A percentile compares a stretch with the other conserved stretches of the same genome.
phyloP scores from a whole-genome alignment of 2,113 vertebrate species.

The Dasyornis broadbenti region DNA sequence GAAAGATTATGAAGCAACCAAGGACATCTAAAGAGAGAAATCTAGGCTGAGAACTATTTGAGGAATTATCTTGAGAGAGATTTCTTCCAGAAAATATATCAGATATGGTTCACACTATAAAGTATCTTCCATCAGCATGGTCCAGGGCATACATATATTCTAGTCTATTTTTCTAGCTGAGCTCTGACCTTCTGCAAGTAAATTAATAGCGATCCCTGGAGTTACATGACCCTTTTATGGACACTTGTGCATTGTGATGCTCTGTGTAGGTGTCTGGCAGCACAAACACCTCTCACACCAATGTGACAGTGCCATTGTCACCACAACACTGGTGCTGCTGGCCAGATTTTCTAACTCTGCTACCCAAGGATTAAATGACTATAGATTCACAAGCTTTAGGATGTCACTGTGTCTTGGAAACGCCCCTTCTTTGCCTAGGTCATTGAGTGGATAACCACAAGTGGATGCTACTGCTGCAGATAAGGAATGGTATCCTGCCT shows the following conservation, averaged over 20 bases:
- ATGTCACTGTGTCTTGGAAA: background rate
- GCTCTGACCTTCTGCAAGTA: background rate
- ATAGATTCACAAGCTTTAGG: background rate
- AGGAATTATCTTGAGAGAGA: slow-evolving; percentile 14
- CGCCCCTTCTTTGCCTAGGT: background rate
- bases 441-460: background rate
- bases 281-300: background rate
- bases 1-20: slow-evolving; percentile 30
- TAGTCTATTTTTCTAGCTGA: background rate
- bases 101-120: background rate
- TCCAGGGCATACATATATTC: background rate
- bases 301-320: background rate
- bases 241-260: background rate
- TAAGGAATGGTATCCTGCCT: background rate
- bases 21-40: slow-evolving; percentile 47
- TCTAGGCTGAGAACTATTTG: slow-evolving; percentile 26
- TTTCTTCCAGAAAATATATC: background rate
- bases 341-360: background rate
- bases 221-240: background rate
- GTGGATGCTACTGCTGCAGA: background rate
- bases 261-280: background rate
- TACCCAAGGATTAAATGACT: background rate
- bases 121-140: background rate
- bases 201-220: background rate
- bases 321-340: background rate